These are phyloP conservation scores for Sebastes goodei DNA, from an alignment of 2,797 vertebrate species.

Conservation along the genomic window DNA sequence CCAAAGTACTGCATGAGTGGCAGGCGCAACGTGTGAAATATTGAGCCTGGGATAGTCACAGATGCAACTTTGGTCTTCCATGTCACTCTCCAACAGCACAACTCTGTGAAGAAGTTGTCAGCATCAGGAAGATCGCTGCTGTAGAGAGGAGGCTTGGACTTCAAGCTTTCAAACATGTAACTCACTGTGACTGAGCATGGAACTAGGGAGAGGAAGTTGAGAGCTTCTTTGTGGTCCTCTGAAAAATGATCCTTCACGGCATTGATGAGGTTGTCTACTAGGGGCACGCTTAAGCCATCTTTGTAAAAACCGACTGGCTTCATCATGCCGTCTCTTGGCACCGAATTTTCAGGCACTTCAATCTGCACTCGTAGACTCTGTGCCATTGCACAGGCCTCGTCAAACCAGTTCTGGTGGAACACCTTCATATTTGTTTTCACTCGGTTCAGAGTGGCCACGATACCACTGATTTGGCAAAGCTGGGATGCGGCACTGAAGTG, in stretches of 20 bases:
- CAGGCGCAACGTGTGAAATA: conserved; percentile 85
- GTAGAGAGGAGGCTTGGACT: conserved; percentile 86
- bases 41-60: conserved; percentile 81
- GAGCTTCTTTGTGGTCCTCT: conserved; percentile 87
- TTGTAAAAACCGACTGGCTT: conserved; percentile 84
- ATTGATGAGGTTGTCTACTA: conserved; percentile 85
- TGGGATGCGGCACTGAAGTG: conserved; percentile 86
- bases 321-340: conserved; percentile 79
- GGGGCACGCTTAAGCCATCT: conserved; percentile 83
- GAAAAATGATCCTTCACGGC: conserved; percentile 88
- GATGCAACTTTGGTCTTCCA: conserved; percentile 88
- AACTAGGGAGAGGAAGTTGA: conserved; percentile 85
- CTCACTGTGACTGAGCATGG: conserved; percentile 85
- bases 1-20: conserved; percentile 87
- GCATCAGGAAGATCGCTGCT: conserved; percentile 85
- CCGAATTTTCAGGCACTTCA: conserved; percentile 80
- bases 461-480: conserved; percentile 85
- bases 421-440: conserved; percentile 88
- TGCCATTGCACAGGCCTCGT: conserved; percentile 82
- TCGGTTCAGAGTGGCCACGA: conserved; percentile 83
- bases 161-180: conserved; percentile 86
- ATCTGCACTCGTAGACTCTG: conserved; percentile 82
- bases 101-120: conserved; percentile 86
- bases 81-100: conserved; percentile 87
- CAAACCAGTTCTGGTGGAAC: conserved; percentile 88